Evolutionary conservation across 2,113 vertebrate genomes (phyloP), one percentile per base, ranked within the genome.

Genomic region (Chamaea fasciata): DNA sequence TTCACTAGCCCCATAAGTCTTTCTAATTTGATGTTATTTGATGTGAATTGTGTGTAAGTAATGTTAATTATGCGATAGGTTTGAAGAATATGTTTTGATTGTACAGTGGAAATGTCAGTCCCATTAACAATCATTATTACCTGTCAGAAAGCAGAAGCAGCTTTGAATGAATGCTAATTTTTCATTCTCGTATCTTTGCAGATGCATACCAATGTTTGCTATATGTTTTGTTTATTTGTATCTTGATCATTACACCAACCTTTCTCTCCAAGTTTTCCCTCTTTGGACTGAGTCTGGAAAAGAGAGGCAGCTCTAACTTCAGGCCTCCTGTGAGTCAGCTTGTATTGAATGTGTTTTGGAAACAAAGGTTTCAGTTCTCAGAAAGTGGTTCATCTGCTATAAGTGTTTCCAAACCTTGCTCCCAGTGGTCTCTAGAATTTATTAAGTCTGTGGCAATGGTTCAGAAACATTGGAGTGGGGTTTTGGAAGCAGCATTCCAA

Each of bases 61-160:
- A 92, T 96, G 89, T 91, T 97, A 98, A 97, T 97, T 97, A 96
- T 77, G 92, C 67, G 75, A 83, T 53, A 87, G 82, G 63, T 95
- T 97, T 96, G 95, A 97, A 97, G 93, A 96, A 96, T 79, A 95
- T 83, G 92, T 96, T 96, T 97, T 95, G 87, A 70, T 84, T 77
- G 81, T 96, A 80, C 79, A 76, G 78, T 90, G 91, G 92, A 97
- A 98, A 98, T 98, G 97, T 97, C 98, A 98, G 87, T 89, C 93
- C 97, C 97, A 96, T 98, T 98, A 98, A 96, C 96, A 90, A 80
- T 96, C 95, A 94, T 96, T 94, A 96, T 96, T 96, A 96, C 87
- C 94, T 96, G 96, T 94, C 93, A 96, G 87, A 82, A 95, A 83
- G 85, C 64, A 92, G 94, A 74, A 94, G 80, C 7, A 68, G 83